Evolutionary conservation across 23 tunicate species (phyloP).

Genomic region (Trididemnum miniatum): DNA sequence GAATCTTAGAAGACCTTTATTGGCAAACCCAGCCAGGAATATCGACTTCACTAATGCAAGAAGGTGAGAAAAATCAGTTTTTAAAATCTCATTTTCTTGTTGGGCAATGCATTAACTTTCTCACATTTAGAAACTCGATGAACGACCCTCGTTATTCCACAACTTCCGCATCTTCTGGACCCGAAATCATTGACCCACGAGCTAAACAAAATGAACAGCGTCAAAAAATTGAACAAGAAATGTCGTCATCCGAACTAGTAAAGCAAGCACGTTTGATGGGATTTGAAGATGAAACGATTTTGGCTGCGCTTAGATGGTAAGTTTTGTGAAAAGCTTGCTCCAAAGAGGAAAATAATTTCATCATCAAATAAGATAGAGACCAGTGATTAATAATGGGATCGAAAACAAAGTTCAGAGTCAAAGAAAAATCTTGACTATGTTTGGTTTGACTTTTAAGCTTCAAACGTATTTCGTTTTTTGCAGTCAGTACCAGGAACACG

Average conservation of each 20-base stretch:
- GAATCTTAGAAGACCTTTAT: constrained; percentile 27
- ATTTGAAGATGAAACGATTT: constrained; percentile 18
- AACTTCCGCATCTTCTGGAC: constrained; percentile 5
- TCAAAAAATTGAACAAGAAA: constrained; percentile 30
- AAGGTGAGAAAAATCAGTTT: neutral
- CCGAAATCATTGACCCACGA: constrained; percentile 37
- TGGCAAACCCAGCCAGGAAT: constrained; percentile 13
- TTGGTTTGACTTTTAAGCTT: too few species aligned
- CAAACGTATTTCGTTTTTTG: constrained; percentile 1
- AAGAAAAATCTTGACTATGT: too few species aligned
- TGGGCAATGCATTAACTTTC: neutral
- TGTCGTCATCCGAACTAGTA: constrained; percentile 40
- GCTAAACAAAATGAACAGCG: neutral
- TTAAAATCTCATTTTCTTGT: neutral
- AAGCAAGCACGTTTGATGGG: constrained; percentile 58
- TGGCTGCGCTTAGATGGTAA: too few species aligned
- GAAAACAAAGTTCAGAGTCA: too few species aligned
- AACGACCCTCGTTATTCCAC: too few species aligned
- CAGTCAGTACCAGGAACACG: constrained; percentile 11
- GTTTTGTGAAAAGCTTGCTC: too few species aligned
- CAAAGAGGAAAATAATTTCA: too few species aligned
- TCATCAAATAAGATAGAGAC: too few species aligned
- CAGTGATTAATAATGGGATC: too few species aligned
- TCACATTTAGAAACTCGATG: too few species aligned
- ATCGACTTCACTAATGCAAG: neutral